Percentiles rank a stretch among this genome's conserved stretches.
These are phyloP conservation scores for Limnephilus marmoratus DNA, from an alignment of 2,888 invertebrate species.

Conservation along the genomic window DNA sequence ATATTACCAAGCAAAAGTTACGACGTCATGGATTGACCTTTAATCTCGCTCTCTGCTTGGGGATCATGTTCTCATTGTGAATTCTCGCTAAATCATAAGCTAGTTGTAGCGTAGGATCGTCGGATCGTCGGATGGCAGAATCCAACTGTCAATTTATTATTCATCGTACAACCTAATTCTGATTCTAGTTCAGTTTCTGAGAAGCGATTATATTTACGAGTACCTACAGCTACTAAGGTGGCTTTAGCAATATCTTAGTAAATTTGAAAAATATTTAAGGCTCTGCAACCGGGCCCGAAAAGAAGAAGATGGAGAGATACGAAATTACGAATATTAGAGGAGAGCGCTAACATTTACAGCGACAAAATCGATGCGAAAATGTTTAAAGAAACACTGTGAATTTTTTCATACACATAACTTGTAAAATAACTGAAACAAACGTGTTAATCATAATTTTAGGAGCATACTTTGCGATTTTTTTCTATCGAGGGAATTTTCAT, in stretches of 20 bases:
- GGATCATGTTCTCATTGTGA: neutral
- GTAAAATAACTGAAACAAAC: no score
- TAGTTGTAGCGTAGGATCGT: neutral
- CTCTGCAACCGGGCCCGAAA: no score
- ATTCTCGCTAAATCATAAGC: neutral
- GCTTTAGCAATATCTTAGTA: neutral
- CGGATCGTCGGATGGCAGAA: neutral
- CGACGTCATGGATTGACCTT: neutral
- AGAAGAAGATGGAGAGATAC: no score
- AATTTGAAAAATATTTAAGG: neutral
- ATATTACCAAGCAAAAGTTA: neutral
- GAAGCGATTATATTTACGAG: neutral
- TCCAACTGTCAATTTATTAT: neutral
- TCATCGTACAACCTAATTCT: neutral
- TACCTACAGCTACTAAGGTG: neutral
- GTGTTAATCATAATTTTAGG: no score
- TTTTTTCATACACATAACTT: no score
- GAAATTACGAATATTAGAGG: no score
- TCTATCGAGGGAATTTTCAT: no score
- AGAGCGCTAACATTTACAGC: no score
- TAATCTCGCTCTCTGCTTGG: neutral
- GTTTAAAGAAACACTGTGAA: no score
- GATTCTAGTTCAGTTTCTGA: neutral
- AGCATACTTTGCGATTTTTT: no score
- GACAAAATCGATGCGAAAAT: no score